Evolutionary conservation across 2,888 invertebrate species (phyloP), one percentile per base, ranked within the genome.

Genomic region (Drosophila mulleri): DNA sequence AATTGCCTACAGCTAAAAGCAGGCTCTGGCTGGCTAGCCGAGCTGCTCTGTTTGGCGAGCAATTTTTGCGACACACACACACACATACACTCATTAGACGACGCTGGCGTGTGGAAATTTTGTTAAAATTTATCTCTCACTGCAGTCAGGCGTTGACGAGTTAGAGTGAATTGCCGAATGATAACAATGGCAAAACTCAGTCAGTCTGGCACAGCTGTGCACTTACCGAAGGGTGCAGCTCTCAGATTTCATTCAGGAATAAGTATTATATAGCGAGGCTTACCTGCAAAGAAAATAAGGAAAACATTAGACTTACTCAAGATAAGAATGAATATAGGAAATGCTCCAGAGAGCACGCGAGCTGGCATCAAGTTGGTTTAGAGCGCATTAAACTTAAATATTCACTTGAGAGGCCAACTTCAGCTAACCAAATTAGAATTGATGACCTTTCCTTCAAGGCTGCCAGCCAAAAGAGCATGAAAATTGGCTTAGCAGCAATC

Each of bases 341-440:
- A 20, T 16, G 48, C 50, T 47, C 48, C 14, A 1, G 44, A 48
- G 67, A 48, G 45, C 37, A 39, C 11, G 41, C 35, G 50, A 29
- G 41, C 26, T 20, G 23, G 35, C 65, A 64, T 64, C 44, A 45
- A 45, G 20, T 37, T 23, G 32, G 29, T 29, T 26, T 23, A 35
- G 32, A 42, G 26, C 23, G 6, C 32, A 18, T 18, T 26, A 23
- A 26, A 52, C 39, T 58, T 32, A 14, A 59, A 29, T 18, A 32
- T 12, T 41, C 72, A 18, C 68, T 35, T 6, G 29, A 74, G 75
- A 56, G 48, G 16, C 16, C 11, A 29, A 0, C 29, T 20, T 23
- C 42, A n/a, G 16, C 62, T 48, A 65, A 50, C 62, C 71, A 83
- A 83, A 88, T 88, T 85, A 72, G 72, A 88, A 83, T 88, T 83